Percentiles rank a stretch among this genome's conserved stretches.
Conservation (phyloP, 1,140 invertebrate genomes). For the Babylonia areolata region DNA sequence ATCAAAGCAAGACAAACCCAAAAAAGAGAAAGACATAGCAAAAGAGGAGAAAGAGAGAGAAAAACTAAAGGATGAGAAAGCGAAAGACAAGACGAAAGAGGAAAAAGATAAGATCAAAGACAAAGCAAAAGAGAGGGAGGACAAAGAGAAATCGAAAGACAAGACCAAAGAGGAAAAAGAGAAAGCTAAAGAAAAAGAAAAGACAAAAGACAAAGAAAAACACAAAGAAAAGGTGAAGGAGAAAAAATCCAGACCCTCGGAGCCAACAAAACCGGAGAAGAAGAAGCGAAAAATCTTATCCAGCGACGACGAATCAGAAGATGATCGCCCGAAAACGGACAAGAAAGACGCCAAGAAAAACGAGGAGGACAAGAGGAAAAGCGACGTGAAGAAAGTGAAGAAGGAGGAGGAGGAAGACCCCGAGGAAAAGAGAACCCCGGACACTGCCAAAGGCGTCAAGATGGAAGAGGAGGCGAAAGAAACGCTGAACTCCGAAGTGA, state of each 20-base stretch:
- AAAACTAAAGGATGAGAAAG: not conserved
- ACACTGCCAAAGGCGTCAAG: not conserved
- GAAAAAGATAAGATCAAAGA: not conserved
- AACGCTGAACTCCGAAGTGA: too few species aligned
- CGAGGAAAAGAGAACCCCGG: slow-evolving; percentile 39
- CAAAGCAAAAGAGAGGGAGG: not conserved
- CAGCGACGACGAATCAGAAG: slow-evolving; percentile 41
- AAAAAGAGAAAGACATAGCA: too few species aligned
- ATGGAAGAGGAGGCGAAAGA: too few species aligned
- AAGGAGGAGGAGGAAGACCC: slow-evolving; percentile 33
- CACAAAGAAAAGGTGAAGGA: slow-evolving; percentile 15
- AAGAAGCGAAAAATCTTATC: slow-evolving; percentile 32
- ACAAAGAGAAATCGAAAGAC: slow-evolving; percentile 9
- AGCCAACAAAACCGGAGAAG: slow-evolving; percentile 21
- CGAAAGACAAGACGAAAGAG: not conserved
- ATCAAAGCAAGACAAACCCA: not conserved
- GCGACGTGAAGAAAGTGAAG: not conserved
- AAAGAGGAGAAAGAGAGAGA: too few species aligned
- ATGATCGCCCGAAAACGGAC: slow-evolving; percentile 24
- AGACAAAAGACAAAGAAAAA: slow-evolving; percentile 26
- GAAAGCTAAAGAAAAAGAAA: not conserved
- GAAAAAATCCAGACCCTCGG: not conserved
- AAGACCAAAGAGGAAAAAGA: not conserved
- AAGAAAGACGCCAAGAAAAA: slow-evolving; percentile 66
- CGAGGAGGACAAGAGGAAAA: slow-evolving; percentile 20